Conservation (phyloP, 2,888 invertebrate genomes). For the Idaea aversata region DNA sequence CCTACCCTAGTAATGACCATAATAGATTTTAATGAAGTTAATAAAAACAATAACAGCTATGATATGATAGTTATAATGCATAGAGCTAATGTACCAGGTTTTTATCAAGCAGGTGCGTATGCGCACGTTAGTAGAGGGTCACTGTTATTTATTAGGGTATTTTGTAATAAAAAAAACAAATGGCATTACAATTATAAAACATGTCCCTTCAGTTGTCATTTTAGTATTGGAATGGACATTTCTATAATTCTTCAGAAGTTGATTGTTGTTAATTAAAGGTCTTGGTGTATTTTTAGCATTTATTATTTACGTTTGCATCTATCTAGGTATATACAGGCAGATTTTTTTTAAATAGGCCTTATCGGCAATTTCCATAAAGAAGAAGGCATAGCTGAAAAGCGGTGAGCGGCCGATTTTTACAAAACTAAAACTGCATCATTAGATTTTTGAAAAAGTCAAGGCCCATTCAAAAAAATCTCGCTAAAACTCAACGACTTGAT, state of each 20-base stretch:
- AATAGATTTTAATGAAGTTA: slow-evolving; percentile 7
- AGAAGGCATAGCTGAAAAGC: no score
- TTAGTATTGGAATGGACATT: slow-evolving; percentile 45
- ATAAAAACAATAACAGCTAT: slow-evolving; percentile 22
- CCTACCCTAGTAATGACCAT: neutral
- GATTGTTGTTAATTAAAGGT: slow-evolving; percentile 42
- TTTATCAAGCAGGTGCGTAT: slow-evolving; percentile 64
- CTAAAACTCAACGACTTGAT: no score
- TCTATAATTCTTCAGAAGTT: slow-evolving; percentile 43
- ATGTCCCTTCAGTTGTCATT: slow-evolving; percentile 53
- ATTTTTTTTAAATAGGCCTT: no score
- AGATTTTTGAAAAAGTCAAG: no score
- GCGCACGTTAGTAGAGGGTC: slow-evolving; percentile 51
- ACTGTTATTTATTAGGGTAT: slow-evolving; percentile 55
- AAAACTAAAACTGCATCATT: no score
- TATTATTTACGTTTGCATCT: slow-evolving; percentile 21
- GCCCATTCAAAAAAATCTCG: no score
- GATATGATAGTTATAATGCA: slow-evolving; percentile 21
- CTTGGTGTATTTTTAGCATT: slow-evolving; percentile 20
- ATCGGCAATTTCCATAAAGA: no score
- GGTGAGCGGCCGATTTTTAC: no score
- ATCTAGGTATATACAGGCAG: no score
- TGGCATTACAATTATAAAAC: slow-evolving; percentile 64
- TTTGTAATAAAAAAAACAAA: slow-evolving; percentile 53
- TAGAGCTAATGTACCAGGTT: slow-evolving; percentile 33